These are phyloP conservation scores for Drosophila antonietae DNA, from an alignment of 2,888 invertebrate genomes.

Conservation along the genomic window DNA sequence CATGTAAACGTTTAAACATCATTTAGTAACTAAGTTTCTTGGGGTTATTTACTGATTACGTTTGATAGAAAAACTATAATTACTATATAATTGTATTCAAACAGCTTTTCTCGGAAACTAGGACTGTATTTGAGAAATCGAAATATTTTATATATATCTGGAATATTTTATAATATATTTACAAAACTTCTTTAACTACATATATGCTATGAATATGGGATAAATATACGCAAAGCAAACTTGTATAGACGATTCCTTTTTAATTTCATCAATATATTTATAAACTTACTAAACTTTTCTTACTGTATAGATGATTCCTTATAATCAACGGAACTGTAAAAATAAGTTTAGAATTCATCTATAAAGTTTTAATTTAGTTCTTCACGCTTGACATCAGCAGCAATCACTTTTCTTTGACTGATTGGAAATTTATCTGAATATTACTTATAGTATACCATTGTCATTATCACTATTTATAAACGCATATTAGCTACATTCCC, in stretches of 20 bases:
- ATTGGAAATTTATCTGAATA: neutral
- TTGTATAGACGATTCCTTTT: no score
- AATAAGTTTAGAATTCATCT: no score
- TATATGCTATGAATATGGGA: no score
- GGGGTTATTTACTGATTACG: neutral
- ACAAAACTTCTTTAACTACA: neutral
- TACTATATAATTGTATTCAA: no score
- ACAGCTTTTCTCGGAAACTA: no score
- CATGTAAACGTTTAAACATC: neutral
- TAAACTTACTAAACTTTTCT: no score
- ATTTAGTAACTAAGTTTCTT: neutral
- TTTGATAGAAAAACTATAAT: neutral
- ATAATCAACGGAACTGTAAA: no score
- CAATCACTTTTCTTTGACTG: neutral
- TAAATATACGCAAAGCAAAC: no score
- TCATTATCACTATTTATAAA: neutral
- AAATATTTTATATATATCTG: neutral
- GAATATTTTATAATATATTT: neutral
- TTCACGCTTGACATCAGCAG: neutral
- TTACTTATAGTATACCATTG: neutral
- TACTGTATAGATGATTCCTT: no score
- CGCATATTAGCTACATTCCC: neutral
- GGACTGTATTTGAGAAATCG: neutral
- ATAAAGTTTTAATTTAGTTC: neutral
- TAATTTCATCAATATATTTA: no score